Conservation (phyloP, 2,888 invertebrate species). For the Sturmia bella region DNA sequence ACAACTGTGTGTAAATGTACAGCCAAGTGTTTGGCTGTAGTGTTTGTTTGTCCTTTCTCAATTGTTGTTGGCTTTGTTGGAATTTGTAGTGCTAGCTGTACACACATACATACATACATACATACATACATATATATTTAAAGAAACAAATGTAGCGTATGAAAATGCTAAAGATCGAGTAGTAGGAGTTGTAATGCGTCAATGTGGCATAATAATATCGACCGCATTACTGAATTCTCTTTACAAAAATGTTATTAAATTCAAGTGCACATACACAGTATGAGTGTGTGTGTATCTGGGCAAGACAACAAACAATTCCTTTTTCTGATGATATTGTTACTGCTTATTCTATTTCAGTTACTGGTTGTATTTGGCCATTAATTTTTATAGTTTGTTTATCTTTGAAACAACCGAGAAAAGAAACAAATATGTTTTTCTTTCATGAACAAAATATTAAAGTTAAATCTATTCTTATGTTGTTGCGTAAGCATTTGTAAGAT, state of each 20-base stretch:
- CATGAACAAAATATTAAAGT: no score
- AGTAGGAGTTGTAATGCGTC: constrained; percentile 67
- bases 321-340: neutral
- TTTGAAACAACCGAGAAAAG: constrained; percentile 56
- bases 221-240: constrained; percentile 66
- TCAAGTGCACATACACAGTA: constrained; percentile 2
- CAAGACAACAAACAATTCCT: constrained; percentile 16
- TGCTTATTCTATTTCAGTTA: constrained; percentile 25
- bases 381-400: constrained; percentile 71
- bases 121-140: no score
- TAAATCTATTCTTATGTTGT: no score
- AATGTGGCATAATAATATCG: constrained; percentile 73
- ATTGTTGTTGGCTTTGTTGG: constrained; percentile 12
- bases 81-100: constrained; percentile 11
- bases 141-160: constrained; percentile 57
- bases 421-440: constrained; percentile 67
- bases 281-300: no score
- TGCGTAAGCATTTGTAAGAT: no score
- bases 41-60: constrained; percentile 16
- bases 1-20: neutral
- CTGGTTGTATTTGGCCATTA: constrained; percentile 60
- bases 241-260: constrained; percentile 40
- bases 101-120: no score
- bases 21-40: neutral
- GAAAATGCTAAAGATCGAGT: constrained; percentile 43